A percentile compares a stretch with the other conserved stretches of the same genome.
Evolutionary conservation across 2,113 vertebrate species (phyloP).

Genomic region (Pituophis catenifer): DNA sequence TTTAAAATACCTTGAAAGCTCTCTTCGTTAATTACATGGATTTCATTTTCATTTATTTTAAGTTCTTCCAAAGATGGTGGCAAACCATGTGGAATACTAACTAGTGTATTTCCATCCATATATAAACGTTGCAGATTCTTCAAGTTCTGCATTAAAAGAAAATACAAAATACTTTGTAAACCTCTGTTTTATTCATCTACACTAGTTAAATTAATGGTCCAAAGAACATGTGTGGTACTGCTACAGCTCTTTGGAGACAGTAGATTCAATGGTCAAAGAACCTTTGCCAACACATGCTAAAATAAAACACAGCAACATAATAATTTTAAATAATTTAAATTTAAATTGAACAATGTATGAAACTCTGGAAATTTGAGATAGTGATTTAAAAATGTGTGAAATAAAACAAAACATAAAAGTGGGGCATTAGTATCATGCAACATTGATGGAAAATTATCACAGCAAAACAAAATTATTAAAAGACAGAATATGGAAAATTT

Average conservation of each 20-base stretch:
- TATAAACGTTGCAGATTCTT: conserved; percentile 86
- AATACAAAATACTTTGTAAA: conserved; percentile 10
- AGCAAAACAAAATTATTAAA: not conserved
- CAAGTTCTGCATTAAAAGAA: conserved; percentile 71
- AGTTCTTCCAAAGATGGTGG: conserved; percentile 88
- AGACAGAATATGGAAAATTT: not conserved
- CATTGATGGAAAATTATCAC: not conserved
- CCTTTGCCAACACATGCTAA: not conserved
- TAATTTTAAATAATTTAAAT: not conserved
- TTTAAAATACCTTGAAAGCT: conserved; percentile 79
- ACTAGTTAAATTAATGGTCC: not conserved
- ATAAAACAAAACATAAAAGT: not conserved
- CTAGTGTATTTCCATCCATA: conserved; percentile 87
- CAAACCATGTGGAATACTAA: conserved; percentile 75
- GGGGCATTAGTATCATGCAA: not conserved
- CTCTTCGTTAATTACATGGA: conserved; percentile 75
- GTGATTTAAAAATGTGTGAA: not conserved
- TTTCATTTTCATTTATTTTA: conserved; percentile 91
- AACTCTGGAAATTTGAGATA: not conserved
- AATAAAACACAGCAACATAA: not conserved
- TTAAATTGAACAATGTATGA: not conserved
- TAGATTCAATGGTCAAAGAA: not conserved
- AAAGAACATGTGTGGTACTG: not conserved
- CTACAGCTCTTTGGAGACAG: not conserved
- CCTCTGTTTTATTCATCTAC: not conserved